Base-by-base conservation (phyloP, 2,797 vertebrate species). In the Micromesistius poutassou region DNA sequence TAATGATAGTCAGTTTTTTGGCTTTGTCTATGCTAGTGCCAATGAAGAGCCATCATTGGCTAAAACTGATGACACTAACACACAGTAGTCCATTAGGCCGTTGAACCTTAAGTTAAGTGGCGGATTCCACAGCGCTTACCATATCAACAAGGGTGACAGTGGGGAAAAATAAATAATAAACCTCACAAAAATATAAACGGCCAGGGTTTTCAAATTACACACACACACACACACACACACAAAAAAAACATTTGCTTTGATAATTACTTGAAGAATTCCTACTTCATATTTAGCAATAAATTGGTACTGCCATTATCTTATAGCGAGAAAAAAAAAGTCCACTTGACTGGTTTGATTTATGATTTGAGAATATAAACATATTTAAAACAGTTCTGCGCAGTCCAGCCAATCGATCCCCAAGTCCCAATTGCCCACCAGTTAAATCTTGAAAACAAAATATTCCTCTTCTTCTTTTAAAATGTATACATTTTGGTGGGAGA, bases 151-250 rank as follows among this genome's bases (percentile, higher is more conserved):
- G 82, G 80, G 66, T 83, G 79, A 87, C 66, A 31, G 46, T 55
- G n/a, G 73, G 76, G 83, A 71, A 36, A 88, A 93, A 93, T 93
- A 93, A 94, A 93, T 93, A 92, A 85, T 78, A 80, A 78, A 89
- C 78, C 62, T 79, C 87, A 85, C 81, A 77, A 77, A 73, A 88
- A 86, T 86, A 87, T 86, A 81, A 89, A 88, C 82, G 82, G 76
- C 82, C 74, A 80, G 33, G 70, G 82, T 83, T 82, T 77, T 92
- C 79, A 87, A 88, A 89, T 86, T 85, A 90, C 89, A 89, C 62
- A 68, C 62, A 68, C 50, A 90, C 88, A 88, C 83, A 85, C 36
- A 74, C 76, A 86, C 79, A 84, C 85, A 87, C 86, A 87, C 83
- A 78, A 85, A 35, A 84, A 84, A 90, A 76, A 22, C 46, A 80